phyloP scores from a whole-genome alignment of 2,888 invertebrate genomes.

The Masnerella sp. region DNA sequence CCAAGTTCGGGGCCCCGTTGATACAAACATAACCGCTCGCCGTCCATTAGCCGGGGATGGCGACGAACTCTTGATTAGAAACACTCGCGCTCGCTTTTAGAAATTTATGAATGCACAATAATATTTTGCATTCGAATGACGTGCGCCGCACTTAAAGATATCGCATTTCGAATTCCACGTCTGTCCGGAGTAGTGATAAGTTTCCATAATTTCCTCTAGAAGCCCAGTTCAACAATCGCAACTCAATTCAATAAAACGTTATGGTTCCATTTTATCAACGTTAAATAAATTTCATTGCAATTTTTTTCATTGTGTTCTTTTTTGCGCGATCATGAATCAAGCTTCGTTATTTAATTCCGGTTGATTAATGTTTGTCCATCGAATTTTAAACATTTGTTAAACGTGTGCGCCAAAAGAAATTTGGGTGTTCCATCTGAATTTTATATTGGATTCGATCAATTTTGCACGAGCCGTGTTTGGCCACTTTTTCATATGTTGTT shows the following conservation, averaged over 20 bases:
- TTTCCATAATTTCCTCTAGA: slow-evolving; percentile 30
- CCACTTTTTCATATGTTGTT: slow-evolving; percentile 32
- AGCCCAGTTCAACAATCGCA: no score
- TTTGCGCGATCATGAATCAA: no score
- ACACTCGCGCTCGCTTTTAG: slow-evolving; percentile 36
- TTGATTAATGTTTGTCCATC: slow-evolving; percentile 26
- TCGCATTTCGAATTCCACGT: slow-evolving; percentile 30
- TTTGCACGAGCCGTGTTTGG: slow-evolving; percentile 24
- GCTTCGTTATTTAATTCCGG: slow-evolving; percentile 19
- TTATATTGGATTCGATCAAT: slow-evolving; percentile 33
- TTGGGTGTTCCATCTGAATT: slow-evolving; percentile 26
- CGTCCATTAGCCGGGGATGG: slow-evolving; percentile 54
- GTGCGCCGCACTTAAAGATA: slow-evolving; percentile 10
- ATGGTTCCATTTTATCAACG: no score
- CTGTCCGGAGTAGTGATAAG: slow-evolving; percentile 25
- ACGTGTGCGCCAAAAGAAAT: slow-evolving; percentile 16
- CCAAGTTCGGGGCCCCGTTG: slow-evolving; percentile 69
- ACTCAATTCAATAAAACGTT: no score
- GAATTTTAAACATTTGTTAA: slow-evolving; percentile 34
- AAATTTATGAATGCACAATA: slow-evolving; percentile 36
- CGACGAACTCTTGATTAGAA: slow-evolving; percentile 55
- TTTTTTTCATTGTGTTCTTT: no score
- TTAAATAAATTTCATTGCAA: no score
- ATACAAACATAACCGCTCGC: slow-evolving; percentile 75
- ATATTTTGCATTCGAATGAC: slow-evolving; percentile 31